Conservation (phyloP, 64 coral and sea anemone species). For the Montipora capricornis region DNA sequence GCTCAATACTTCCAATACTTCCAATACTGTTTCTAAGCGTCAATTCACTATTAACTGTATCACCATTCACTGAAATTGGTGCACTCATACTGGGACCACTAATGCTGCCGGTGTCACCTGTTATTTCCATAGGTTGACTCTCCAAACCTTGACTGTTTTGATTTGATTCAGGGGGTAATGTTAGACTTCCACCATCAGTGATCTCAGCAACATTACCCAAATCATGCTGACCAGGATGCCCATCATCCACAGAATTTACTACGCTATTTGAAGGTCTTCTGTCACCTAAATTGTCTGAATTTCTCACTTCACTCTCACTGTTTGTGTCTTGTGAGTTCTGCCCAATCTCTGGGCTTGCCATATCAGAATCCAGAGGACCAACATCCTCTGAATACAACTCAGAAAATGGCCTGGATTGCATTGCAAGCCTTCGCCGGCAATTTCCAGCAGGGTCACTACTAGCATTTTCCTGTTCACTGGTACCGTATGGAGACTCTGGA, state of each 20-base stretch:
- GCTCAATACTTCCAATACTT: slow-evolving; percentile 79
- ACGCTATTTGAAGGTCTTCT: slow-evolving; percentile 23
- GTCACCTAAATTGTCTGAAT: background rate
- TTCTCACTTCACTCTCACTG: background rate
- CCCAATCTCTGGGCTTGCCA: background rate
- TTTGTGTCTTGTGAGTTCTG: background rate
- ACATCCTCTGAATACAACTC: slow-evolving; percentile 85
- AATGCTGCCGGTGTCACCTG: background rate
- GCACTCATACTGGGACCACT: background rate
- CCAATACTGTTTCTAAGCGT: slow-evolving; percentile 14
- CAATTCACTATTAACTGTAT: background rate
- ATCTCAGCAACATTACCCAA: slow-evolving; percentile 1
- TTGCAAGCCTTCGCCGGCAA: slow-evolving; percentile 55
- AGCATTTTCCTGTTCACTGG: background rate
- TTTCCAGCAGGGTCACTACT: slow-evolving; percentile 19
- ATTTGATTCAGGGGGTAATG: background rate
- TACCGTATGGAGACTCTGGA: slow-evolving; percentile 60
- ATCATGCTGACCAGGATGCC: background rate
- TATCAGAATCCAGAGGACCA: slow-evolving; percentile 66
- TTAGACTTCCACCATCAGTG: background rate
- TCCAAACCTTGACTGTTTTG: slow-evolving; percentile 2
- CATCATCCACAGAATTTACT: slow-evolving; percentile 22
- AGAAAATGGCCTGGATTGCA: slow-evolving; percentile 79
- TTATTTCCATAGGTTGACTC: slow-evolving; percentile 38
- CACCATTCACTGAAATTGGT: background rate